Base-by-base conservation (phyloP, 2,888 invertebrate genomes). In the Catonia carolina region DNA sequence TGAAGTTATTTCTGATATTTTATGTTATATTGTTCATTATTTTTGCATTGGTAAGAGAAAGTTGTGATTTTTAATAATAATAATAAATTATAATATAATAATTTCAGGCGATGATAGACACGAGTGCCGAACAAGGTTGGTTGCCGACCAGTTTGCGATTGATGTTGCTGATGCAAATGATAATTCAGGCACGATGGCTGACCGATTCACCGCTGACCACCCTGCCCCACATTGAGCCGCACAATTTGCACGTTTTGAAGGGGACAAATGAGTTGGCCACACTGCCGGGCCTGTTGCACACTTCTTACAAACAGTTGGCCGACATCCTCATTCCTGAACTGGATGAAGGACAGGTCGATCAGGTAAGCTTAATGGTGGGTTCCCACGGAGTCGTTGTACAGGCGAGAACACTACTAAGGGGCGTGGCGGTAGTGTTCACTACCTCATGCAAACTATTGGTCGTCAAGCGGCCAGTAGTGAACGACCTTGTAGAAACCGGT, bases 31-130 rank as follows among this genome's bases (percentile, higher is more conserved):
- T 39, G 36, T 45, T 12, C 12, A 14, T 1, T 17, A 17, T 51
- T 12, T 12, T 12, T n/a, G n/a, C n/a, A n/a, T n/a, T n/a, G n/a
- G n/a, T n/a, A n/a, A n/a, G n/a, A n/a, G n/a, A n/a, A n/a, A 48
- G 18, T 2, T 31, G 6, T 14, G 20, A 27, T 54, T 10, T 12
- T 49, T n/a, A 52, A 39, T 37, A 57, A 20, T 4, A 33, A 22
- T 18, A 39, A 8, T 42, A 18, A 35, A 18, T 56, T 27, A 14
- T 48, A 17, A 52, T 53, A 23, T 37, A 45, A 61, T 55, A 56
- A 52, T 73, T 74, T 14, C 75, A 96, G 89, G 96, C 97, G 17
- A 94, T 98, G 91, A 86, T 98, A 67, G 99, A 98, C 74, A 85
- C 92, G 10, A 83, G 86, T 41, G 91, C 95, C 0, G 90, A 95